Base-by-base conservation (phyloP, 2,888 invertebrate genomes). In the Drosophila stalkeri region DNA sequence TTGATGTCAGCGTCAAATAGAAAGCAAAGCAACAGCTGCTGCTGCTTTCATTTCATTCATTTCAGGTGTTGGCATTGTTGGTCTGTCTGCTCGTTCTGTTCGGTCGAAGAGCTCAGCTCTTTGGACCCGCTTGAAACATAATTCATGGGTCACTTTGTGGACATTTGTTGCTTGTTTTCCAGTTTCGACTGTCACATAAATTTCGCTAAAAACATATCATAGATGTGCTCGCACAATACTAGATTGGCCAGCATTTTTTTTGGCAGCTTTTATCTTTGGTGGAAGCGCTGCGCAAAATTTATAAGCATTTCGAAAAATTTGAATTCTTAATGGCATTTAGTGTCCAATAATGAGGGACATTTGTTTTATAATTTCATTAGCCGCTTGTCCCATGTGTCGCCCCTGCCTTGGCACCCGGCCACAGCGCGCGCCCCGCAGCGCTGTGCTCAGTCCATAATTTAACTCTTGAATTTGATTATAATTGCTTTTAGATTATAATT, bases 311-410 rank as follows among this genome's bases (percentile, higher is more conserved):
- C 68, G 52, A 57, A 64, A 88, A 74, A 87, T 87, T 87, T 87
- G 88, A 84, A 87, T 87, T 80, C 80, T 70, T 84, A 87, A 87
- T 87, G 80, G 80, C 80, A 55, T 90, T 88, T 89, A 90, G 86
- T 90, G 90, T 90, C 80, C 82, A 72, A 87, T 87, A 87, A 87
- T 87, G 90, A 87, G 85, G 82, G 70, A 90, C 86, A 90, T 87
- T 87, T 87, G 82, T 87, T 87, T 87, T 89, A 87, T 87, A 90
- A 87, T 87, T 87, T 87, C 86, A 87, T 87, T 87, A 87, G 90
- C 64, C 71, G 74, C 77, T 73, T 80, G 85, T 86, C 75, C 62
- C 64, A 41, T 59, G n/a, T 31, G 18, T 52, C 64, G 46, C 16
- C 16, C n/a, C 39, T 9, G 16, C 60, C 14, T 14, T 20, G 27